Evolutionary conservation across 2,113 vertebrate species (phyloP), one percentile per base, ranked within the genome.

Genomic region (Muntiacus reevesi): DNA sequence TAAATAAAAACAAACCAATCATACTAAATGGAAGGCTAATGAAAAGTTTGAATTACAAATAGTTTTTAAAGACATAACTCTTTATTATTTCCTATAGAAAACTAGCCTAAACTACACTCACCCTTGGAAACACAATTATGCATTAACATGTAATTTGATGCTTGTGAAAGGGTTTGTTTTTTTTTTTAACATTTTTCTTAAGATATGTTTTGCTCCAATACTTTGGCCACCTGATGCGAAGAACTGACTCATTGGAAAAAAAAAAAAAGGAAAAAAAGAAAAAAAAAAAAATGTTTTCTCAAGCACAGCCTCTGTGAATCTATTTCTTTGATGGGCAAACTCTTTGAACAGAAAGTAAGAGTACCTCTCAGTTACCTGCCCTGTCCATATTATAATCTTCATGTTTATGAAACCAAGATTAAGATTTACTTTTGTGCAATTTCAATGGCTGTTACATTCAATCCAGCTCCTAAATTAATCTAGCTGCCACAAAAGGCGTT

Each of bases 41-140:
- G 60, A 95, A 57, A 93, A 97, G 60, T 91, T 33, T 92, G 43
- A 95, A 74, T 87, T 83, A 84, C n/a, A 88, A 47, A 74, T 71
- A 57, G 45, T 57, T 96, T 97, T 87, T 55, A 67, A 92, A 78
- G 55, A 59, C 43, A 67, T 52, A 28, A 23, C 27, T 25, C 78
- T 91, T 85, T 71, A 54, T 79, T 93, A 28, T 89, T 91, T 97
- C 79, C 47, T 82, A 23, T 94, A 59, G 76, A 87, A 91, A 76
- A 59, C 17, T 59, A 60, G 43, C 55, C 43, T 86, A 76, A 90
- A 57, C 19, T 93, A 85, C 1, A 71, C 11, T 27, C 15, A 5
- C 7, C 5, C 14, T 84, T 85, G 40, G 19, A 86, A 94, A 90
- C 21, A 76, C 23, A 84, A n/a, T 86, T 87, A 89, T 33, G 33